Evolutionary conservation across 35 echinoderm and acorn worm genomes (phyloP).

Genomic region (Lytechinus variegatus): DNA sequence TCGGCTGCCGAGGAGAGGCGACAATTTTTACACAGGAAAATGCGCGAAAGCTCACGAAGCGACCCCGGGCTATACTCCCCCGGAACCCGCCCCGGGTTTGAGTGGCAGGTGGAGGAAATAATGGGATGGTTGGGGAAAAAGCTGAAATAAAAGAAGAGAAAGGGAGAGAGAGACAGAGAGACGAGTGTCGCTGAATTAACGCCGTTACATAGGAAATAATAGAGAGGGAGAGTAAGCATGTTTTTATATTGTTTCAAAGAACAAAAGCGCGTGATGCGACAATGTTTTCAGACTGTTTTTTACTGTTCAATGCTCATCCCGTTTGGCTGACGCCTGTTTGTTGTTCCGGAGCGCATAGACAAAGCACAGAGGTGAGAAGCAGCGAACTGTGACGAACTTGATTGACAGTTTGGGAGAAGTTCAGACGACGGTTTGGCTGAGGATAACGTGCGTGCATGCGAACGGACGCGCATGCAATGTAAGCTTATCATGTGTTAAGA

Average conservation of each 20-base stretch:
- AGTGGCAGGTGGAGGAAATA: neutral
- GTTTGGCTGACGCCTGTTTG: slow-evolving; percentile 39
- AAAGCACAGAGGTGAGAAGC: neutral
- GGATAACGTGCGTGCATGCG: neutral
- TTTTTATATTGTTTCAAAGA: slow-evolving; percentile 7
- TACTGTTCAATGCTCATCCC: neutral
- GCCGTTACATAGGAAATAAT: neutral
- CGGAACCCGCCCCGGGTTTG: slow-evolving; percentile 26
- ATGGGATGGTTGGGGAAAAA: neutral
- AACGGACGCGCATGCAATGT: slow-evolving; percentile 8
- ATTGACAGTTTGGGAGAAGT: slow-evolving; percentile 18
- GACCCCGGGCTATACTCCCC: slow-evolving; percentile 17
- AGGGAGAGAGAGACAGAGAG: neutral
- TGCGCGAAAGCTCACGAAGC: slow-evolving; percentile 6
- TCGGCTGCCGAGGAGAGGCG: neutral
- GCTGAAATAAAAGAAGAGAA: no score
- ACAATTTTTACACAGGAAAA: slow-evolving; percentile 22
- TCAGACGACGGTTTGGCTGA: neutral
- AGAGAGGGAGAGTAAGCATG: neutral
- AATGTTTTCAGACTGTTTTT: neutral
- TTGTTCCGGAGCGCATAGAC: neutral
- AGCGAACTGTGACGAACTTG: slow-evolving; percentile 32
- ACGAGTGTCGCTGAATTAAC: slow-evolving; percentile 36
- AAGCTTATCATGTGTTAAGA: neutral
- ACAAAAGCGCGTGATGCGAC: slow-evolving; percentile 16